Evolutionary conservation across 1,140 invertebrate species (phyloP), one percentile per base, ranked within the genome.

Genomic region (Amyelois transitella): DNA sequence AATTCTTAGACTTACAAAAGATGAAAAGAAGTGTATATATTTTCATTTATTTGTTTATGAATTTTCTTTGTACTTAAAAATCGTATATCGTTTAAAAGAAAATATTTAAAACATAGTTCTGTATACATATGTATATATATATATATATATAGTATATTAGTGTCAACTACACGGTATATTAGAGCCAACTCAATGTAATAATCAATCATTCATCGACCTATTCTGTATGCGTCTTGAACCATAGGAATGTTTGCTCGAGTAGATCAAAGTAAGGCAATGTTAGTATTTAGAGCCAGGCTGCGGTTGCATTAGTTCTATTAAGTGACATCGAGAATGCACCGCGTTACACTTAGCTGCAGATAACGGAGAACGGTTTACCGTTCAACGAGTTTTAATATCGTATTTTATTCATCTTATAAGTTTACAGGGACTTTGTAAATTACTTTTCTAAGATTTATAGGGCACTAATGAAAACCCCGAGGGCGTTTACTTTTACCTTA

Each of bases 311-410:
- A 45, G 51, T 61, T 69, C 64, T 63, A 56, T 49, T 38, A 56
- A 80, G 73, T 73, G 77, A 72, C 75, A 72, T 59, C 54, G 60
- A 71, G 64, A 69, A 71, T 64, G 58, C 62, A 55, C 18, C 51
- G 72, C 69, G 73, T 74, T 77, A 76, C 66, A 74, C 70, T 69
- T 75, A 60, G 64, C 53, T 64, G 56, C 58, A 58, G 50, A 65
- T 77, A 81, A 81, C 78, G 76, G 76, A 22, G 21, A 25, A 58
- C 64, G 55, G 60, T 66, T 63, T 81, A 81, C 78, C 78, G 78
- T 81, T 77, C 55, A 49, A 60, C 64, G 53, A 58, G 63, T 75
- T 73, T n/a, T n/a, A n/a, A 81, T 77, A 78, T 77, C 60, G 62
- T 75, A 71, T 73, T 77, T 81, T 72, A 78, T 75, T 45, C 44